phyloP scores from a whole-genome alignment of 2,113 vertebrate genomes.

The Pedionomus torquatus region DNA sequence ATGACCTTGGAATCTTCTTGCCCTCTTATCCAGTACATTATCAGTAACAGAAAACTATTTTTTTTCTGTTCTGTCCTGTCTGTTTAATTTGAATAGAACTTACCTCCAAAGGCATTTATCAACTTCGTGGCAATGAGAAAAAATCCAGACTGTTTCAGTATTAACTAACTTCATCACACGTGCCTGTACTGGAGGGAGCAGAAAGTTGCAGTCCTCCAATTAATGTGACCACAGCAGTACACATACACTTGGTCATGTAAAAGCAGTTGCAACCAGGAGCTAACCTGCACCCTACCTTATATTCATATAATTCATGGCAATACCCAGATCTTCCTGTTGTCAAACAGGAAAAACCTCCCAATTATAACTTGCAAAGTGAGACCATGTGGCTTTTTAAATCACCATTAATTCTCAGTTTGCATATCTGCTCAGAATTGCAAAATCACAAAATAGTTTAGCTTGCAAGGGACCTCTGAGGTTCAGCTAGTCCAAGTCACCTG shows the following conservation, averaged over 20 bases:
- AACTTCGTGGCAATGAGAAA: neutral
- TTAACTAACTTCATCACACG: neutral
- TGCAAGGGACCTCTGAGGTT: neutral
- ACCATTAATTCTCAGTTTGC: neutral
- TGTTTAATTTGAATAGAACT: slow-evolving; percentile 35
- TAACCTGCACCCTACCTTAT: neutral
- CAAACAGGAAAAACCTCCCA: neutral
- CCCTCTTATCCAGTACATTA: neutral
- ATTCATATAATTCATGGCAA: neutral
- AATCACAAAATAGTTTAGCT: neutral
- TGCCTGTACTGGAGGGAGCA: neutral
- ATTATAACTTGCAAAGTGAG: neutral
- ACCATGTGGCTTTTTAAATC: neutral
- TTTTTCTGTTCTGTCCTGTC: neutral
- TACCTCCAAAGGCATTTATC: slow-evolving; percentile 13
- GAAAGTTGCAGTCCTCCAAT: neutral
- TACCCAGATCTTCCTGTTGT: neutral
- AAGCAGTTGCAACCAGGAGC: neutral
- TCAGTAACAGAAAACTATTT: neutral
- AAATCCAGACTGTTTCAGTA: neutral
- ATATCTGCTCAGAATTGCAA: neutral
- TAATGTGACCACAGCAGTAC: neutral
- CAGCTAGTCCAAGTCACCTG: neutral
- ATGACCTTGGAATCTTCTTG: neutral
- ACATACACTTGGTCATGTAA: neutral